phyloP scores from a whole-genome alignment of 2,888 invertebrate genomes.

The Cheilosia vernalis region DNA sequence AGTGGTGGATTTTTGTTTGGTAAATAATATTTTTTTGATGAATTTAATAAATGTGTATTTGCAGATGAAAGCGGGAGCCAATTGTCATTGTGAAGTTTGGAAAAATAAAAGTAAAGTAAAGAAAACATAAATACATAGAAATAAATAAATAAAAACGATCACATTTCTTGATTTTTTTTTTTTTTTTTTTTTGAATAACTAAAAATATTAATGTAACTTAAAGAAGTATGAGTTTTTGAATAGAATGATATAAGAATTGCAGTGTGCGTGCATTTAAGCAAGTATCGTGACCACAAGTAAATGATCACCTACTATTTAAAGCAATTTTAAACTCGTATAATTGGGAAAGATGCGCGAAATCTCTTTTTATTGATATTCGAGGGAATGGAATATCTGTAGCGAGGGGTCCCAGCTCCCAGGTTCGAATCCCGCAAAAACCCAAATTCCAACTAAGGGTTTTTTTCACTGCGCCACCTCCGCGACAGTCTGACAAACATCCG shows the following conservation, averaged over 20 bases:
- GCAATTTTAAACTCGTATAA: no score
- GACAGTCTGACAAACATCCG: no score
- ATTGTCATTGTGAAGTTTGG: conserved; percentile 35
- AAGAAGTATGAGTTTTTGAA: not conserved
- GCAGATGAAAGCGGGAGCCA: conserved; percentile 56
- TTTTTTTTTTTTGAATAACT: not conserved
- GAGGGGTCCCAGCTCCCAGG: no score
- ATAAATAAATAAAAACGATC: conserved; percentile 28
- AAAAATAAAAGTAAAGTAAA: conserved; percentile 30
- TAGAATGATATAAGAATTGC: not conserved
- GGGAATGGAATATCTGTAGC: no score
- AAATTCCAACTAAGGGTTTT: no score
- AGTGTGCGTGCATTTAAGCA: no score
- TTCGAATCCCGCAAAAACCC: no score
- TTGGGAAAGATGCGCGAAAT: no score
- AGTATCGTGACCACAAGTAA: no score
- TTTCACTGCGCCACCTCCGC: no score
- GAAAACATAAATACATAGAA: conserved; percentile 55
- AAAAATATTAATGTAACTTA: not conserved
- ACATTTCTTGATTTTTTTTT: conserved; percentile 17
- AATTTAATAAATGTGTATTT: conserved; percentile 43
- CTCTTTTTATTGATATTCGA: no score
- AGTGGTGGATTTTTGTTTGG: conserved; percentile 33
- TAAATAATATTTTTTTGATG: conserved; percentile 30
- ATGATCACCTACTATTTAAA: no score